Conservation (phyloP, 2,113 vertebrate genomes). For the Rostratula benghalensis region DNA sequence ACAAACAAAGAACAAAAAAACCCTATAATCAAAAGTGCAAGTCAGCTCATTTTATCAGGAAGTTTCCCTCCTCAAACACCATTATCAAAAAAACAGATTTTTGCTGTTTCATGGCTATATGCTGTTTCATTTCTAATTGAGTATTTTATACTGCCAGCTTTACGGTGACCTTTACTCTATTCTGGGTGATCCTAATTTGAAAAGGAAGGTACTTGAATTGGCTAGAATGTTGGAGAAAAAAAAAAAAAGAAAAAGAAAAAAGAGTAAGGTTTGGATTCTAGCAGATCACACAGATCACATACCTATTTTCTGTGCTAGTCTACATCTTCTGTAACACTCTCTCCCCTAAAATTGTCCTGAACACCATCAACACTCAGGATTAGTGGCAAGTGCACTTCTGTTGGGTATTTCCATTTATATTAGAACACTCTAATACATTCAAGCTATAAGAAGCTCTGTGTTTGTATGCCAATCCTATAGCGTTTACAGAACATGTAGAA, state of each 20-base stretch:
- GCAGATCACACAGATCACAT: neutral
- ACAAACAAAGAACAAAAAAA: neutral
- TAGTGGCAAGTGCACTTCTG: neutral
- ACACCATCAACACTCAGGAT: neutral
- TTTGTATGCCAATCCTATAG: neutral
- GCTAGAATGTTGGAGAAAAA: neutral
- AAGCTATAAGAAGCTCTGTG: neutral
- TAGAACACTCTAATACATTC: neutral
- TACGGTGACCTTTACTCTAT: neutral
- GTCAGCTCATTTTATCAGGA: neutral
- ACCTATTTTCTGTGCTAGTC: neutral
- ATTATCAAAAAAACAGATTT: neutral
- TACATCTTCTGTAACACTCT: neutral
- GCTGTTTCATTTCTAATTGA: neutral
- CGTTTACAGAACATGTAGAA: accelerated
- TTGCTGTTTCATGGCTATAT: neutral
- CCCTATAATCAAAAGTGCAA: neutral
- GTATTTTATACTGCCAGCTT: neutral
- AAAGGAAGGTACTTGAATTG: neutral
- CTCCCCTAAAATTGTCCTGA: neutral
- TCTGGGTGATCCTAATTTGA: neutral
- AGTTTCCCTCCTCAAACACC: neutral
- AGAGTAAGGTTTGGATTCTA: neutral
- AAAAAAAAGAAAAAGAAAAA: too few relatives aligned
- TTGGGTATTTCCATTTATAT: neutral